Conservation (phyloP, 2,113 vertebrate genomes). For the Ginglymostoma cirratum region DNA sequence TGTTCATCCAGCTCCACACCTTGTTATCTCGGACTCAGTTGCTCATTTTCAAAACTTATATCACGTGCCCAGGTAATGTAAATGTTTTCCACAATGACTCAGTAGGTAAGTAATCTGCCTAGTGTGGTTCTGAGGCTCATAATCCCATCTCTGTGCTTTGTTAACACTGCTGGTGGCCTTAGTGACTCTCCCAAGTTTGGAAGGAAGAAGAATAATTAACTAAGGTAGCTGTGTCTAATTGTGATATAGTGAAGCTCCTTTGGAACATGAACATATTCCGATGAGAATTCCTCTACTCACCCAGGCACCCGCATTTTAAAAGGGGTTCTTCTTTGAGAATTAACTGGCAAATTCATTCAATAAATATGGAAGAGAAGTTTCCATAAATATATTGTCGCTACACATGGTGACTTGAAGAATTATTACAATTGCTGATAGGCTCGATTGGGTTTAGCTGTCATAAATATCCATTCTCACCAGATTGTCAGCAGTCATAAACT, state of each 20-base stretch:
- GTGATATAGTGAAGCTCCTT: neutral
- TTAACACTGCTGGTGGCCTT: neutral
- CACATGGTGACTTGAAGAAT: neutral
- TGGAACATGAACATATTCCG: neutral
- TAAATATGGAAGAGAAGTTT: neutral
- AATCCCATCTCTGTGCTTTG: neutral
- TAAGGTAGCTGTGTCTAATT: neutral
- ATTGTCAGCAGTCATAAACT: too few species aligned
- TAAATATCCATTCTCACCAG: too few species aligned
- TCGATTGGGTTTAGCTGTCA: neutral
- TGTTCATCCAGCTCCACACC: too few species aligned
- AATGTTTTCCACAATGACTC: neutral
- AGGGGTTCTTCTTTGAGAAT: neutral
- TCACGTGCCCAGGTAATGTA: neutral
- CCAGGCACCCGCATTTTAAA: neutral
- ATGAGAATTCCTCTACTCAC: neutral
- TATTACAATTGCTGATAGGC: neutral
- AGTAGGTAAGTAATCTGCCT: slow-evolving; percentile 6
- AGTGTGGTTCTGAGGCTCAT: neutral
- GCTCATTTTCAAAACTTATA: neutral
- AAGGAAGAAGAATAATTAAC: neutral
- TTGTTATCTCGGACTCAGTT: neutral
- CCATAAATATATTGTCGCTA: neutral
- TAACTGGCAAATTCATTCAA: neutral
- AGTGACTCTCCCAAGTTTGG: neutral